Percentiles rank a stretch among this genome's conserved stretches.
These are phyloP conservation scores for Phoronis australis DNA, from an alignment of 2,888 invertebrate genomes.

Conservation along the genomic window DNA sequence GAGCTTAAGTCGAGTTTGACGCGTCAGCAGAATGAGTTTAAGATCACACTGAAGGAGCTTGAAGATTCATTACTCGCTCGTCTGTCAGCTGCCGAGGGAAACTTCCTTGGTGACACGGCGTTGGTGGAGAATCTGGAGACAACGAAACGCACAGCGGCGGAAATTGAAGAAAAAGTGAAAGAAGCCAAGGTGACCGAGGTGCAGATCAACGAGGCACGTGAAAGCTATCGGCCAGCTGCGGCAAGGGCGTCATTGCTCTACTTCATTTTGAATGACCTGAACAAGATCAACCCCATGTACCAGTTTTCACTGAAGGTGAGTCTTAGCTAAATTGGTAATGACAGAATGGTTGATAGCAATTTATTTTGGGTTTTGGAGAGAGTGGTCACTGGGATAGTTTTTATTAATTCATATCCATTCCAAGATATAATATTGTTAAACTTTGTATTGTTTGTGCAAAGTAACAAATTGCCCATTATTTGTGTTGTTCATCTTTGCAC, in stretches of 20 bases:
- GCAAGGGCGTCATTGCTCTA: slow-evolving; percentile 88
- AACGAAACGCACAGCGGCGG: slow-evolving; percentile 90
- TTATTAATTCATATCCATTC: no score
- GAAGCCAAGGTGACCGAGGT: slow-evolving; percentile 88
- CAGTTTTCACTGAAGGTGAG: slow-evolving; percentile 88
- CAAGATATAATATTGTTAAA: neutral
- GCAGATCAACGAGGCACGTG: slow-evolving; percentile 88
- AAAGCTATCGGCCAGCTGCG: slow-evolving; percentile 86
- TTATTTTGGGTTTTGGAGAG: neutral
- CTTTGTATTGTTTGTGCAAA: neutral
- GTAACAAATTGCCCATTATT: neutral
- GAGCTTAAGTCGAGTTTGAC: slow-evolving; percentile 91
- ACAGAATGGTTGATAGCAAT: no score
- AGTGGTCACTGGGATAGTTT: no score
- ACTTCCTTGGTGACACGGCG: slow-evolving; percentile 89
- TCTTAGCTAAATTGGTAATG: neutral
- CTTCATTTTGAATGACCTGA: slow-evolving; percentile 90
- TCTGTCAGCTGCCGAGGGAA: slow-evolving; percentile 85
- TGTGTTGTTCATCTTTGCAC: neutral
- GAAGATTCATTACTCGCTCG: slow-evolving; percentile 89
- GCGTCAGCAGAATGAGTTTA: slow-evolving; percentile 94
- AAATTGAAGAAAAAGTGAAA: slow-evolving; percentile 82
- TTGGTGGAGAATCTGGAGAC: slow-evolving; percentile 94
- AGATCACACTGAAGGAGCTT: slow-evolving; percentile 84
- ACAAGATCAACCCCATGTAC: slow-evolving; percentile 94